A percentile compares a stretch with the other conserved stretches of the same genome.
These are phyloP conservation scores for Ophiothrix spiculata DNA, from an alignment of 35 echinoderm and acorn worm genomes.

Conservation along the genomic window DNA sequence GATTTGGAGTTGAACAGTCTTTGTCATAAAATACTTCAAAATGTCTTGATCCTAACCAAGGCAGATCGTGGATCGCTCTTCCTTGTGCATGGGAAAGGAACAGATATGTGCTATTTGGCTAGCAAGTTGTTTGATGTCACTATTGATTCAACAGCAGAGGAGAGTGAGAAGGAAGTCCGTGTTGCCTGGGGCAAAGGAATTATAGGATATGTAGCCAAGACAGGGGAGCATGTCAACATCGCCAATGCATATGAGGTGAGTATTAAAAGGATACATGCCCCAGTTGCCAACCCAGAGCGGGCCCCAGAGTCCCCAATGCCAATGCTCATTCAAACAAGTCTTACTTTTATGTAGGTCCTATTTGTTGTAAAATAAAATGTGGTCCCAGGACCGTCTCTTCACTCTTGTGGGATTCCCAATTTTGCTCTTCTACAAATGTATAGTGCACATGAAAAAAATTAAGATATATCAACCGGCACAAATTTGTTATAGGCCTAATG, in stretches of 20 bases:
- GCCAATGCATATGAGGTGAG: conserved; percentile 99
- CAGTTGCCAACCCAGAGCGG: background rate
- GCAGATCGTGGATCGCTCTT: conserved; percentile 95
- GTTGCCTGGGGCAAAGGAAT: conserved; percentile 98
- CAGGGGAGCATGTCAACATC: conserved; percentile 96
- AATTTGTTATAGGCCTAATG: no score
- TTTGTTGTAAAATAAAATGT: no score
- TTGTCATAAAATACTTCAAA: conserved; percentile 99
- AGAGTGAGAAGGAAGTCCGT: conserved; percentile 78
- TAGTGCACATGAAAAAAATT: no score
- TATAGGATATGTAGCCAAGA: conserved; percentile 97
- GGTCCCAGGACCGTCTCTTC: no score
- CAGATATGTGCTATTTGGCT: conserved; percentile 80
- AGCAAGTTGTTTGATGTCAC: conserved; percentile 97
- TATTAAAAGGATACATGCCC: no score
- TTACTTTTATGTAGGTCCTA: background rate
- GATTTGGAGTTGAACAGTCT: conserved; percentile 88
- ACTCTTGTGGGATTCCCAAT: no score
- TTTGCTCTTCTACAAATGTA: no score
- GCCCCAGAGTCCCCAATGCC: background rate
- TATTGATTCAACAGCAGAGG: conserved; percentile 88
- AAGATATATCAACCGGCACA: no score
- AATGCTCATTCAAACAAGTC: background rate
- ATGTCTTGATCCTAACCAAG: conserved; percentile 93
- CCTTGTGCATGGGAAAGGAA: conserved; percentile 91